Evolutionary conservation across 2,797 vertebrate genomes (phyloP), one percentile per base, ranked within the genome.

Genomic region (Ctenopoma multispine): DNA sequence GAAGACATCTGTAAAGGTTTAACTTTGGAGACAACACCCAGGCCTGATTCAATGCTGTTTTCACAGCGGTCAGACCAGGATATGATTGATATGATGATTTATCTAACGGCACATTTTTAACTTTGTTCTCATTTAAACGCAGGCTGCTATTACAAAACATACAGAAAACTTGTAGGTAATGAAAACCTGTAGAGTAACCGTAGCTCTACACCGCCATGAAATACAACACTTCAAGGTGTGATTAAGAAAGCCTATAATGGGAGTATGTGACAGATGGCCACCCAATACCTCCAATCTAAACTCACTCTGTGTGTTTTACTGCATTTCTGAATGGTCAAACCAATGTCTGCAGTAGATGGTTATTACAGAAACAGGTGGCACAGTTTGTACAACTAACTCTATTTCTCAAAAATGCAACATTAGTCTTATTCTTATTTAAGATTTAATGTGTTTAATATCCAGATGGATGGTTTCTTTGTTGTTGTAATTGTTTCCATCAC

Each of bases 261-360:
- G 69, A 79, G 72, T 38, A 7, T 56, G 76, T 82, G 70, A 79
- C 84, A 80, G 80, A 88, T 83, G 84, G 83, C 46, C 71, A 67
- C 72, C 55, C 72, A 41, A 34, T 64, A 80, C 82, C 78, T 76
- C 40, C 71, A 31, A 11, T 65, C 71, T 67, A 17, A 69, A 62
- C 47, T 36, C 27, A 43, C 69, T 55, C 9, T 2, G 47, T 71
- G 43, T 72, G 51, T 65, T 56, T 18, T 17, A 11, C 27, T 40
- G 12, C 8, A 51, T n/a, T 7, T 23, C 15, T 44, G 7, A 13
- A 34, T n/a, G 24, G 1, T 31, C 14, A 8, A 31, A 31, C 21
- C 4, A 4, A 10, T 17, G 13, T 40, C 40, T 17, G 7, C 4
- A 15, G 24, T 29, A 46, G 23, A 31, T 29, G 23, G 6, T n/a